phyloP scores from a whole-genome alignment of 2,888 invertebrate genomes.

The Abrostola triplasia region DNA sequence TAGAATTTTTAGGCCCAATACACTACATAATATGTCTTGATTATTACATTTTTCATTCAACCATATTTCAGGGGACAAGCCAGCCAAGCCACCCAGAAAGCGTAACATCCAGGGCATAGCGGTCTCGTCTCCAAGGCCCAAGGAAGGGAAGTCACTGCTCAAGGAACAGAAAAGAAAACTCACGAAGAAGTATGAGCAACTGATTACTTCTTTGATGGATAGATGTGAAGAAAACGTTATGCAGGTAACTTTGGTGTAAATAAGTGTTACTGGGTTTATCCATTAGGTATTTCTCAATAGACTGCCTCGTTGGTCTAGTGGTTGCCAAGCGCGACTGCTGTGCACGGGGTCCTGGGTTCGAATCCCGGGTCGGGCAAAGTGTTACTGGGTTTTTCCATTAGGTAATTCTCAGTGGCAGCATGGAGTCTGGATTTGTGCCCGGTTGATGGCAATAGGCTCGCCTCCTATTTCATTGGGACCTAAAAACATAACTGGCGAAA shows the following conservation, averaged over 20 bases:
- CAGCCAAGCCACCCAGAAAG: conserved; percentile 78
- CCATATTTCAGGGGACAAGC: conserved; percentile 63
- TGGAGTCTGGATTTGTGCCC: too few species aligned
- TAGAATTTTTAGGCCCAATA: not conserved
- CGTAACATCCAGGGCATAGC: conserved; percentile 72
- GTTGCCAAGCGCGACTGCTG: too few species aligned
- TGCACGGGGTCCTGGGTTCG: too few species aligned
- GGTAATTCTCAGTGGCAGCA: too few species aligned
- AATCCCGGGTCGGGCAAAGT: too few species aligned
- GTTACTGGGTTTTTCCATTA: too few species aligned
- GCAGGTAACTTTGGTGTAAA: conserved; percentile 61
- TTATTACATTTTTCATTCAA: not conserved
- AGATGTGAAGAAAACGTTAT: conserved; percentile 80
- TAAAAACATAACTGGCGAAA: too few species aligned
- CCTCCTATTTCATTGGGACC: too few species aligned
- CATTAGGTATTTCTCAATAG: too few species aligned
- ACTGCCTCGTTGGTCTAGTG: too few species aligned
- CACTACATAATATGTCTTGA: not conserved
- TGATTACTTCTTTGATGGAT: conserved; percentile 85
- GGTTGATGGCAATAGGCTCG: too few species aligned
- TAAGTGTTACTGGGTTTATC: not conserved
- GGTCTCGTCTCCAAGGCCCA: conserved; percentile 66
- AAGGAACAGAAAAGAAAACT: conserved; percentile 86
- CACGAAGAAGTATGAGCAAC: conserved; percentile 84
- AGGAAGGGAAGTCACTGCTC: conserved; percentile 73